These are phyloP conservation scores for Sycophila sp. DNA, from an alignment of 1,140 invertebrate species.

Conservation along the genomic window DNA sequence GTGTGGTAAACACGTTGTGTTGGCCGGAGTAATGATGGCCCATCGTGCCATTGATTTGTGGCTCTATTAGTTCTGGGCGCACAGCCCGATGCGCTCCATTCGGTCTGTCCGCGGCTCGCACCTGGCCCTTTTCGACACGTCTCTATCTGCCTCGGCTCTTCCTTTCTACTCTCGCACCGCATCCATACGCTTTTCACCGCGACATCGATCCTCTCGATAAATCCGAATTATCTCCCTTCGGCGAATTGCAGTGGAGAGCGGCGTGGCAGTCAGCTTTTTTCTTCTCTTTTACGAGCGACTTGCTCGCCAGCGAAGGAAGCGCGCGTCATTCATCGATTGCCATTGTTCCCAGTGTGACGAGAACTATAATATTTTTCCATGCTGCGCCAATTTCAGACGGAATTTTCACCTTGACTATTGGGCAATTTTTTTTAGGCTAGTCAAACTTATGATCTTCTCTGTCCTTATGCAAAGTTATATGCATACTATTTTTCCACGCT, in stretches of 20 bases:
- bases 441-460: too few relatives aligned
- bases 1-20: conserved; percentile 65
- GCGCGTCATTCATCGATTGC: conserved; percentile 21
- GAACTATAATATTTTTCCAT: too few relatives aligned
- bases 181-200: background rate
- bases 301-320: background rate
- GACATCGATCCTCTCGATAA: conserved; percentile 52
- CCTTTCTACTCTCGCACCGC: conserved; percentile 34
- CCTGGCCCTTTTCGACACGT: conserved; percentile 49
- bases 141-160: conserved; percentile 9
- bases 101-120: conserved; percentile 47
- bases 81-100: conserved; percentile 34
- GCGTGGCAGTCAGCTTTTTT: background rate
- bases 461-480: too few relatives aligned
- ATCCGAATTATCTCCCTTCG: conserved; percentile 57
- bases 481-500: too few relatives aligned
- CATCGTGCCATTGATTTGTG: conserved; percentile 64
- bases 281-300: conserved; percentile 11
- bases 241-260: conserved; percentile 13
- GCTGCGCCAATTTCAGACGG: too few relatives aligned
- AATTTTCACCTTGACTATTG: too few relatives aligned
- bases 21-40: conserved; percentile 62
- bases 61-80: conserved; percentile 64
- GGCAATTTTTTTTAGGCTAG: too few relatives aligned
- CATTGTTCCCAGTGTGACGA: too few relatives aligned